Base-by-base conservation (phyloP, 2,888 invertebrate genomes). In the Drosophila histrio region DNA sequence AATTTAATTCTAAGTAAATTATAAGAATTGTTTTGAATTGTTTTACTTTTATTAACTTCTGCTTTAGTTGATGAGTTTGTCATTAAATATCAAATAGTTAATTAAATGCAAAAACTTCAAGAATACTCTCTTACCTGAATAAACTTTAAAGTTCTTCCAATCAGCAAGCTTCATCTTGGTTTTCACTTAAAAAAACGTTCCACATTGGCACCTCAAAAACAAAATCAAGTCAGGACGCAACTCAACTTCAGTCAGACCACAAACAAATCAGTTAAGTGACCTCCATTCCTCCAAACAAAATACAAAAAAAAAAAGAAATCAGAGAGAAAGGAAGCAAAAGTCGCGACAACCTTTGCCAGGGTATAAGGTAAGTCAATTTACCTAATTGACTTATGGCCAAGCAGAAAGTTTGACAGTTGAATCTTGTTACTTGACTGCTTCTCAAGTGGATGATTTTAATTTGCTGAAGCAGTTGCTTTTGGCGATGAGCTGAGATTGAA, bases 261-360 rank as follows among this genome's bases (percentile, higher is more conserved):
- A 74, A 81, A 77, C 82, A 87, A 83, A 83, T 83, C 87, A 81
- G 82, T 72, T 77, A 87, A 83, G 82, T 87, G 84, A 62, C 64
- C 47, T 46, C 28, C 22, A 19, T 8, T 36, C 19, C 43, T 32
- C 11, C 2, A 8, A 9, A 30, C 30, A 21, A 41, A 41, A 26
- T 24, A n/a, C 46, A 30, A 53, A 66, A 38, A 47, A 26, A 38
- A 44, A 39, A 24, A 19, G 19, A 19, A 34, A 19, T 17, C 8
- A 13, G 11, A 3, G 39, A 39, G 30, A 57, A 50, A 50, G 26
- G 46, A 24, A 44, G 54, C 21, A 19, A 28, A 63, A 66, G 53
- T 58, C 62, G 52, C 66, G 63, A 72, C 59, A 77, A 60, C 58
- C 57, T 65, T 53, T 50, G 39, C 52, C 57, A 64, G 44, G 34